Evolutionary conservation across 2,888 invertebrate species (phyloP).

Genomic region (Dugesia japonica): DNA sequence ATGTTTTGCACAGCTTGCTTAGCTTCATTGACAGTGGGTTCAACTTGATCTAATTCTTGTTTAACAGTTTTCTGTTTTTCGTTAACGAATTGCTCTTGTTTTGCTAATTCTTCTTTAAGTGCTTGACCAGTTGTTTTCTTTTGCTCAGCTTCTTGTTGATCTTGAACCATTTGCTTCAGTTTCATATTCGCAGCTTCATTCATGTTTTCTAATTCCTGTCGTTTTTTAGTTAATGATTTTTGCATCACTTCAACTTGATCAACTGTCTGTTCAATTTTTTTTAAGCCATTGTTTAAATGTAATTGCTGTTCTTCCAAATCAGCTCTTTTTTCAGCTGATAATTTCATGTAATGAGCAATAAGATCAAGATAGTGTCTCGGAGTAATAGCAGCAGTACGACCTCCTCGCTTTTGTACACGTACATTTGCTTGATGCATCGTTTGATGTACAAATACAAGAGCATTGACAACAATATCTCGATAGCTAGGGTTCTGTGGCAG

Average conservation of each 20-base stretch:
- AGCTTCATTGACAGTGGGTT: slow-evolving; percentile 94
- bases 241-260: slow-evolving; percentile 99
- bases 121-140: slow-evolving; percentile 94
- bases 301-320: slow-evolving; percentile 95
- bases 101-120: slow-evolving; percentile 65
- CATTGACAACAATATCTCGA: slow-evolving; percentile 90
- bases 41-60: slow-evolving; percentile 86
- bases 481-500: slow-evolving; percentile 57
- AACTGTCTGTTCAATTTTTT: slow-evolving; percentile 95
- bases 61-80: slow-evolving; percentile 82
- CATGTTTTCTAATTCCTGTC: slow-evolving; percentile 67
- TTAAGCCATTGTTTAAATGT: slow-evolving; percentile 89
- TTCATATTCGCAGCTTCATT: slow-evolving; percentile 98
- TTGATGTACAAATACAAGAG: slow-evolving; percentile 91
- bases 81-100: slow-evolving; percentile 75
- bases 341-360: slow-evolving; percentile 77
- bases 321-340: slow-evolving; percentile 77
- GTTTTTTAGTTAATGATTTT: slow-evolving; percentile 87
- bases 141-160: slow-evolving; percentile 96
- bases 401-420: slow-evolving; percentile 72
- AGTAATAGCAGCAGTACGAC: slow-evolving; percentile 87
- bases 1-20: slow-evolving; percentile 98
- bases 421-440: slow-evolving; percentile 85
- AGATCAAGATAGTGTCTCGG: slow-evolving; percentile 95
- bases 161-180: slow-evolving; percentile 82